Evolutionary conservation across 2,113 vertebrate species (phyloP), one percentile per base, ranked within the genome.

Genomic region (Synchiropus splendidus): DNA sequence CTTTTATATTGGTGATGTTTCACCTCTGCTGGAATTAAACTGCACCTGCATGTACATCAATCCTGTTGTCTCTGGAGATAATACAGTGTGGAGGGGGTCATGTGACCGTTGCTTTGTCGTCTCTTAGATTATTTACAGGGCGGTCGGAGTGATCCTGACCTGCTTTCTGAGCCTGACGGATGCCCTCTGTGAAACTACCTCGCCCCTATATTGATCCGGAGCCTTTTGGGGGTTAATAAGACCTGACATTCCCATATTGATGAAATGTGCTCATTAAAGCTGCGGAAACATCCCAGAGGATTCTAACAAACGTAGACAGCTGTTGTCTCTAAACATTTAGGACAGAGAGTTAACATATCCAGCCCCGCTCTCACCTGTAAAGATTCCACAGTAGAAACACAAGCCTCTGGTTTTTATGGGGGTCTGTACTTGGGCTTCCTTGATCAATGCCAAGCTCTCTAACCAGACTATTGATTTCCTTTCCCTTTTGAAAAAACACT

Each of bases 381-480:
- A 75, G 45, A 50, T 68, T 48, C 62, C 57, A 31, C 30, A 52
- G 32, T 55, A 64, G 57, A 48, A 47, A 47, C 42, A 35, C 38
- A 16, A 13, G 38, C 44, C 58, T 45, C 64, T 18, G 21, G 21
- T 27, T 27, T 27, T 27, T 27, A 27, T 27, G 21, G 58, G 49
- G 63, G 53, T 77, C 53, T 62, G 36, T 40, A 66, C 61, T 16
- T 36, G 18, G 39, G 52, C 57, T 54, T 64, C 58, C 57, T 64
- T 42, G 54, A 86, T 86, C 83, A 77, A 85, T 86, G 66, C 36
- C 10, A 51, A 78, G 83, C 79, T 81, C 70, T 80, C 79, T 86
- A 80, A 79, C 79, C 75, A 81, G 75, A 64, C 79, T 55, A 87
- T 87, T 45, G 84, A 86, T 86, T 77, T 63, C 46, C 69, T 68